Evolutionary conservation across 2,797 vertebrate genomes (phyloP), one percentile per base, ranked within the genome.

Genomic region (Thalassophryne amazonica): DNA sequence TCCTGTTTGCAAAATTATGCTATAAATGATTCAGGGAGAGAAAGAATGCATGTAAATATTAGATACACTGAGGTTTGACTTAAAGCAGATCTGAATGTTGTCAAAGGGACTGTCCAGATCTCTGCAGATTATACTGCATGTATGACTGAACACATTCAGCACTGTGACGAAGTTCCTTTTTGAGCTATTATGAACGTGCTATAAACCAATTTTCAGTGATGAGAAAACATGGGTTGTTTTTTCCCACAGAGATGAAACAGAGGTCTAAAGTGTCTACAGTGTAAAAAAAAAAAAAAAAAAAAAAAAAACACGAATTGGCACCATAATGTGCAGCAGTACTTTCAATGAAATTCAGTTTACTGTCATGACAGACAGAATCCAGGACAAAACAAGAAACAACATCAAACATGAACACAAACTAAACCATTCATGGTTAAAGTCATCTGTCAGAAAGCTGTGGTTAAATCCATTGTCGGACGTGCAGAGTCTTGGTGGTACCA

Each of bases 161-260:
- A 66, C 70, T 69, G 60, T 32, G 55, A 34, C 21, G 28, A 67
- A 23, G 32, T 23, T 15, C 51, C n/a, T 41, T 66, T 60, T 61
- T 30, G 11, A 48, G 53, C 12, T 54, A 34, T 61, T 66, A 70
- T 29, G 46, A 60, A 58, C 36, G 43, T 59, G 61, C 55, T 56
- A 57, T 20, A 43, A 61, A 52, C 29, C 20, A 19, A 48, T 32
- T 38, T 42, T 52, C 63, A 49, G 25, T 6, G 48, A 46, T 27
- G 73, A 42, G 13, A 68, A 41, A 60, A 60, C 41, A 25, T 38
- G n/a, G n/a, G n/a, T n/a, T n/a, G 41, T 51, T 61, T 55, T 46
- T 52, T 13, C 28, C 60, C 60, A 69, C 63, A 79, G 60, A 75
- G 69, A 60, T 64, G 65, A 64, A 54, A 38, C 28, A 56, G 34